Evolutionary conservation across 2,888 invertebrate species (phyloP).

Genomic region (Diaprepes abbreviatus): DNA sequence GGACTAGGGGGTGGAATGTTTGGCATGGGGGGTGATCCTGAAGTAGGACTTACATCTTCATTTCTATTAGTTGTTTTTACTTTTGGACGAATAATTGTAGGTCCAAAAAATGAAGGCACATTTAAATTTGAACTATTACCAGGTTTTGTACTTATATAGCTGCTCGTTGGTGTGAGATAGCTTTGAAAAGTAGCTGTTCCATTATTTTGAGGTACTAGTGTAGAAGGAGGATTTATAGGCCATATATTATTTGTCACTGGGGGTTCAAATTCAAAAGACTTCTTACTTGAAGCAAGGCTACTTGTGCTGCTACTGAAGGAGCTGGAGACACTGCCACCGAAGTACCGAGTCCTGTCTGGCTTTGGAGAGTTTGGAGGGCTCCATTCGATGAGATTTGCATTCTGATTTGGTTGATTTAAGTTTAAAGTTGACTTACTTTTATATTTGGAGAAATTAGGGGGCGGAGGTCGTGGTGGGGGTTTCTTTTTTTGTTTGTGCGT

Average conservation of each 20-base stretch:
- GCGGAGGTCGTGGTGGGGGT: slow-evolving; percentile 81
- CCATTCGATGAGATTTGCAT: slow-evolving; percentile 69
- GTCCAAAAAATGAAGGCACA: slow-evolving; percentile 65
- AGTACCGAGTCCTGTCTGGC: slow-evolving; percentile 60
- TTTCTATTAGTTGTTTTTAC: slow-evolving; percentile 32
- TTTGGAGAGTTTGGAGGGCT: slow-evolving; percentile 68
- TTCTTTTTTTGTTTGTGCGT: slow-evolving; percentile 71
- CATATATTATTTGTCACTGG: slow-evolving; percentile 65
- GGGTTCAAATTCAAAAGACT: slow-evolving; percentile 80
- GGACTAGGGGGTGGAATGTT: slow-evolving; percentile 83
- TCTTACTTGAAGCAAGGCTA: slow-evolving; percentile 79
- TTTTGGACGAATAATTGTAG: slow-evolving; percentile 83
- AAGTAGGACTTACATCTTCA: slow-evolving; percentile 69
- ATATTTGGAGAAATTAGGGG: slow-evolving; percentile 70
- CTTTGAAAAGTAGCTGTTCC: slow-evolving; percentile 40
- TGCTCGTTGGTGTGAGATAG: slow-evolving; percentile 30
- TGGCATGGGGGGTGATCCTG: slow-evolving; percentile 76
- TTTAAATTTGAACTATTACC: slow-evolving; percentile 42
- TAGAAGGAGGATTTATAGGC: slow-evolving; percentile 40
- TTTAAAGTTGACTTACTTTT: slow-evolving; percentile 64
- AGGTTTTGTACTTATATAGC: slow-evolving; percentile 30
- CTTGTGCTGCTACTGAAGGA: slow-evolving; percentile 68
- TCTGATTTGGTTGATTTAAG: slow-evolving; percentile 57
- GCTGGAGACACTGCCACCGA: slow-evolving; percentile 65
- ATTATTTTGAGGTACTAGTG: slow-evolving; percentile 12